Conservation (phyloP, 2,113 vertebrate species). For the Mirza zaza region DNA sequence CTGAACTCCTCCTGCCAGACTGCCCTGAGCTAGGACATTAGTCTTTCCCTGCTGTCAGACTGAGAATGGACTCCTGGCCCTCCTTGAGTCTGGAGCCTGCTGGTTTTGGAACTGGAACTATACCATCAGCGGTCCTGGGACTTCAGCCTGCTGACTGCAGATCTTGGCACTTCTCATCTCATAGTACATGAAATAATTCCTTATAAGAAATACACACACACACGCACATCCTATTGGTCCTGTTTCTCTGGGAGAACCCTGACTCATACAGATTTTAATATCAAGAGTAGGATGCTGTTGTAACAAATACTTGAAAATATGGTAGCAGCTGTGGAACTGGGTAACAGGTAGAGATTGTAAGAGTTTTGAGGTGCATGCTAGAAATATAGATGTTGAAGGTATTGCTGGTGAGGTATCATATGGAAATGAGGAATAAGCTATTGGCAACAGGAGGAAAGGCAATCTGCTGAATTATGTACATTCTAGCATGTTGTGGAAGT, state of each 20-base stretch:
- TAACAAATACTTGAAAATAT: too few species aligned
- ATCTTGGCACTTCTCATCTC: neutral
- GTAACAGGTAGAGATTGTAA: too few species aligned
- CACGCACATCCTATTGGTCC: neutral
- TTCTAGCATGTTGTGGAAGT: neutral
- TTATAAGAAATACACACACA: neutral
- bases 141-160: neutral
- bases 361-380: too few species aligned
- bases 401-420: neutral
- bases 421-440: neutral
- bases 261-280: neutral
- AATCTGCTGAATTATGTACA: neutral
- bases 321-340: too few species aligned
- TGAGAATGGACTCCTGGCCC: too few species aligned
- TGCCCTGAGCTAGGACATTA: neutral
- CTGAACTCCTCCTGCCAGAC: neutral
- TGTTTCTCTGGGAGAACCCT: neutral
- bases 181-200: neutral
- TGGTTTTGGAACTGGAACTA: neutral
- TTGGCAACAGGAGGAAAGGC: neutral
- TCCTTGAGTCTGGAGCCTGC: neutral
- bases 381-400: neutral
- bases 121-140: neutral
- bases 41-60: neutral
- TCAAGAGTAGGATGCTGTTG: too few species aligned